Evolutionary conservation across 1,140 invertebrate species (phyloP).

Genomic region (Neodiprion virginianus): DNA sequence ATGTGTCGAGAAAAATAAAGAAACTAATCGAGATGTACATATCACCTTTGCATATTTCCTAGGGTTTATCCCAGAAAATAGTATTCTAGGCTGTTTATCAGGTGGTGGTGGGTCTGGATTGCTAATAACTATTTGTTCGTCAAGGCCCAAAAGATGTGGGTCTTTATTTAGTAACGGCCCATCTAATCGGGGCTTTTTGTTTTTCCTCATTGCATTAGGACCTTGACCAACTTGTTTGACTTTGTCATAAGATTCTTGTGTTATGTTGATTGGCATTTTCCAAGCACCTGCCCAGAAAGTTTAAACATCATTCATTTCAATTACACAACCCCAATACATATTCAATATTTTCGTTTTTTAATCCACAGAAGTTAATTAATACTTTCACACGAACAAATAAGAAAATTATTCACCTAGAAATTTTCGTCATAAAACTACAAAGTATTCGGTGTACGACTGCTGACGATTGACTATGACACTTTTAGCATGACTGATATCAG

Average conservation of each 20-base stretch:
- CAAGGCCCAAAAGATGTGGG: slow-evolving; percentile 53
- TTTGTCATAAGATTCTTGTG: slow-evolving; percentile 84
- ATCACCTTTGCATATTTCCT: slow-evolving; percentile 58
- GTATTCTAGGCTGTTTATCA: slow-evolving; percentile 58
- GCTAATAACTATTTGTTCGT: slow-evolving; percentile 54
- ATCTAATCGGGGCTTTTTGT: slow-evolving; percentile 57
- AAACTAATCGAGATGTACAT: slow-evolving; percentile 2
- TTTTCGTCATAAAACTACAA: too few relatives aligned
- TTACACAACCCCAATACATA: neutral
- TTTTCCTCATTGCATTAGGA: slow-evolving; percentile 58
- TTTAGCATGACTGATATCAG: too few relatives aligned
- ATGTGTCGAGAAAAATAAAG: slow-evolving; percentile 15
- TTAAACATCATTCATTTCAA: too few relatives aligned
- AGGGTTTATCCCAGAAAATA: slow-evolving; percentile 62
- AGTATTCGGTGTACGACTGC: too few relatives aligned
- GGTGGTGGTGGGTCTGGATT: slow-evolving; percentile 59
- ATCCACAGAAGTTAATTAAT: slow-evolving; percentile 1
- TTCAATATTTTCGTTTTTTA: slow-evolving; percentile 12
- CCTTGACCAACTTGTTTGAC: slow-evolving; percentile 70
- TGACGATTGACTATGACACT: too few relatives aligned
- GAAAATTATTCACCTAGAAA: too few relatives aligned
- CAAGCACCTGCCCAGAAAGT: slow-evolving; percentile 75
- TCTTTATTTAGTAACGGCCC: slow-evolving; percentile 53
- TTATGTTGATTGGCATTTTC: slow-evolving; percentile 90
- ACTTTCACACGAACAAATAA: neutral